Evolutionary conservation across 2,113 vertebrate species (phyloP).

Genomic region (Candoia aspera): DNA sequence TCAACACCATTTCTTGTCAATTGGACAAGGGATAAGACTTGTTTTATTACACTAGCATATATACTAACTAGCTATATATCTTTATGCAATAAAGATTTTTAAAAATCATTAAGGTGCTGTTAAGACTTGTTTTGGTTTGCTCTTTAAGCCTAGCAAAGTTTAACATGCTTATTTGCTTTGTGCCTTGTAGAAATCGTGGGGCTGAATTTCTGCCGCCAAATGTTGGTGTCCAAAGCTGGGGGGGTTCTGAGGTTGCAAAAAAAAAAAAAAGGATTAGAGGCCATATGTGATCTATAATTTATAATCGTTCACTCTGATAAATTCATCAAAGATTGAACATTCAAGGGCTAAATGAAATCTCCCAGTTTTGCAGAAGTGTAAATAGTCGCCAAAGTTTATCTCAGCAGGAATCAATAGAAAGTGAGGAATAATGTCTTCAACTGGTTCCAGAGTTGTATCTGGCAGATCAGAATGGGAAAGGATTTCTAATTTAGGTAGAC

Average conservation of each 20-base stretch:
- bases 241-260: not conserved
- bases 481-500: not conserved
- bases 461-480: not conserved
- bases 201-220: not conserved
- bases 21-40: not conserved
- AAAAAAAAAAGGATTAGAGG: not conserved
- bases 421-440: not conserved
- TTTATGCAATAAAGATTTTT: not conserved
- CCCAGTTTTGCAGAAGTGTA: not conserved
- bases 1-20: not conserved
- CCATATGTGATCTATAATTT: not conserved
- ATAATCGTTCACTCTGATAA: not conserved
- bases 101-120: not conserved
- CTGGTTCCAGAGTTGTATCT: not conserved
- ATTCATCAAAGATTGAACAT: not conserved
- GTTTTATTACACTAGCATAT: not conserved
- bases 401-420: not conserved
- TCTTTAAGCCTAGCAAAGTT: not conserved
- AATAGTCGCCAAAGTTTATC: not conserved
- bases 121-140: not conserved
- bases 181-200: not conserved
- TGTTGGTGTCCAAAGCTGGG: not conserved
- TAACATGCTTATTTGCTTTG: not conserved
- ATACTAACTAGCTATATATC: not conserved
- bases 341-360: not conserved